These are phyloP conservation scores for Artibeus jamaicensis DNA, from an alignment of 2,797 vertebrate species.

Conservation along the genomic window DNA sequence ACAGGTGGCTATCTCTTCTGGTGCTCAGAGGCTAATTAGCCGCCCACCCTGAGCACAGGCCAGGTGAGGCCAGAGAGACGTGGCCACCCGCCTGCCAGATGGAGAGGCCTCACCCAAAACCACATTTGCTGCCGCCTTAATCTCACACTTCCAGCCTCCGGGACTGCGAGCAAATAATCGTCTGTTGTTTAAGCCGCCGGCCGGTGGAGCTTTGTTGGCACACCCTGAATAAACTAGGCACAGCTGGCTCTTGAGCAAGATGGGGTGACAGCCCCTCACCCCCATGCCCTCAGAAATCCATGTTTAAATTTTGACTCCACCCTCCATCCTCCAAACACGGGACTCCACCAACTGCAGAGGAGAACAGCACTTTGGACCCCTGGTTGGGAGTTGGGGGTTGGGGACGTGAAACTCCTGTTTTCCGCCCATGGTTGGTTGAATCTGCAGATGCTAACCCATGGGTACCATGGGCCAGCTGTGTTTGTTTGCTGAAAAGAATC, in stretches of 20 bases:
- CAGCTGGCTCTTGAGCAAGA: background rate
- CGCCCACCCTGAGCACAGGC: background rate
- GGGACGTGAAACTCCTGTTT: background rate
- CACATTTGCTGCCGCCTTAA: background rate
- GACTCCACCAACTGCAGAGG: background rate
- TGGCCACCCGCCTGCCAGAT: background rate
- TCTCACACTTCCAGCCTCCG: background rate
- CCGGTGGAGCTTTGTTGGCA: background rate
- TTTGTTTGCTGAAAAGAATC: background rate
- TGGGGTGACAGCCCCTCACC: background rate
- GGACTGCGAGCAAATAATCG: background rate
- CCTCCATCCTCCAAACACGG: rapidly evolving
- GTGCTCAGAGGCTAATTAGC: background rate
- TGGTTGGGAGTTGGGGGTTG: background rate
- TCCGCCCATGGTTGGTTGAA: background rate
- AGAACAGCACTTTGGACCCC: background rate
- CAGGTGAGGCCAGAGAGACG: background rate
- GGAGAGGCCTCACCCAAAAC: background rate
- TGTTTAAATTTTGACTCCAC: background rate
- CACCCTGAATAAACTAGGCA: background rate
- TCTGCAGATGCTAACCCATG: too few species aligned
- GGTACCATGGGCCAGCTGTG: background rate
- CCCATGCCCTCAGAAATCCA: background rate
- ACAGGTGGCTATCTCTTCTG: background rate
- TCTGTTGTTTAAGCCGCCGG: background rate